Conservation (phyloP, 2,113 vertebrate species). For the Rousettus leschenaultii region DNA sequence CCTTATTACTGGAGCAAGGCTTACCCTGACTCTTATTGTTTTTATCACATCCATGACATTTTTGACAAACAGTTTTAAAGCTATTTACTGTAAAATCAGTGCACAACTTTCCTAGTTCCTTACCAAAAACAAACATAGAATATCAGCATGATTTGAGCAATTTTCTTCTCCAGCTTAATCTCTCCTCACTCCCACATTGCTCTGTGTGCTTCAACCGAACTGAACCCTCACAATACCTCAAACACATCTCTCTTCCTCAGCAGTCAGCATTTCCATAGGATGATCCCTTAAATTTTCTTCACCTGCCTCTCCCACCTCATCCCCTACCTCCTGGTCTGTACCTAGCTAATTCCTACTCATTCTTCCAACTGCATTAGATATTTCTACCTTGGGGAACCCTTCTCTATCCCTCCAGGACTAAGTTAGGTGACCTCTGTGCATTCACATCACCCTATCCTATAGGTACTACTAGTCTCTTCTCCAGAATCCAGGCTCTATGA, state of each 20-base stretch:
- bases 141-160: too few species aligned
- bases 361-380: neutral
- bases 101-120: neutral
- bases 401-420: neutral
- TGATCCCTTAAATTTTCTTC: neutral
- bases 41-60: neutral
- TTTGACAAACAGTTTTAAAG: neutral
- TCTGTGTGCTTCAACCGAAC: too few species aligned
- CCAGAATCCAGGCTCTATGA: neutral
- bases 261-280: neutral
- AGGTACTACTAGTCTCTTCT: neutral
- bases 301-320: neutral
- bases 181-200: neutral
- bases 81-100: neutral
- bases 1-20: neutral
- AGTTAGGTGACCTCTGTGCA: neutral
- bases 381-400: neutral
- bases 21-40: neutral
- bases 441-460: neutral
- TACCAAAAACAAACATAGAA: neutral
- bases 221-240: fast-evolving
- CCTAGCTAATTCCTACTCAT: neutral
- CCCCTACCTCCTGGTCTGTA: neutral
- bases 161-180: neutral
- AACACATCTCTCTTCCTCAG: neutral